A percentile compares a stretch with the other conserved stretches of the same genome.
Conservation (phyloP, 2,797 vertebrate genomes). For the Cynopterus sphinx region DNA sequence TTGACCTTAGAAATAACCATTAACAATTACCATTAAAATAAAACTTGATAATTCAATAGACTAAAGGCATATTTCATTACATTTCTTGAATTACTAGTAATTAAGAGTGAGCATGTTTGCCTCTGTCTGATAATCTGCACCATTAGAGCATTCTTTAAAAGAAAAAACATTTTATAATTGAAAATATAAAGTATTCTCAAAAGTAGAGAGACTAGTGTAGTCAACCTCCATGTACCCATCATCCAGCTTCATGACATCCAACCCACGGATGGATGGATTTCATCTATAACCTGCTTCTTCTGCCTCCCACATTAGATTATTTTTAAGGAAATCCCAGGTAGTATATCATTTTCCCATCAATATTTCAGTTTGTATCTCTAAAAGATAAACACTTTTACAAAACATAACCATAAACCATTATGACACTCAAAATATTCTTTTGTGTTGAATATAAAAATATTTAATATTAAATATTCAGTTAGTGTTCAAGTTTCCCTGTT, state of each 20-base stretch:
- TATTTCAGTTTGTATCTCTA: background rate
- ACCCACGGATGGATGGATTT: background rate
- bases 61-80: background rate
- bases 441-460: background rate
- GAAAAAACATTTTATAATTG: background rate
- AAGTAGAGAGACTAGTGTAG: background rate
- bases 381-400: background rate
- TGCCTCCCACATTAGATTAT: background rate
- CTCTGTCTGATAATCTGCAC: background rate
- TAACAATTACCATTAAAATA: background rate
- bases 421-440: constrained; percentile 3
- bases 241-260: background rate
- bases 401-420: background rate
- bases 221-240: background rate
- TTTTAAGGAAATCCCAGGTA: background rate
- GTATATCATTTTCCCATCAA: background rate
- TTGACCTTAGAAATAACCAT: background rate
- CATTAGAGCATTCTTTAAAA: background rate
- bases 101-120: background rate
- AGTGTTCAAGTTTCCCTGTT: background rate
- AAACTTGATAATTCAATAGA: background rate
- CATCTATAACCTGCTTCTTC: background rate
- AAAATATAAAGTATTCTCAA: background rate
- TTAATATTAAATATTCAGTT: constrained; percentile 24
- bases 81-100: constrained; percentile 17